These are phyloP conservation scores for Melanaphis sacchari DNA, from an alignment of 1,140 invertebrate genomes.

Conservation along the genomic window DNA sequence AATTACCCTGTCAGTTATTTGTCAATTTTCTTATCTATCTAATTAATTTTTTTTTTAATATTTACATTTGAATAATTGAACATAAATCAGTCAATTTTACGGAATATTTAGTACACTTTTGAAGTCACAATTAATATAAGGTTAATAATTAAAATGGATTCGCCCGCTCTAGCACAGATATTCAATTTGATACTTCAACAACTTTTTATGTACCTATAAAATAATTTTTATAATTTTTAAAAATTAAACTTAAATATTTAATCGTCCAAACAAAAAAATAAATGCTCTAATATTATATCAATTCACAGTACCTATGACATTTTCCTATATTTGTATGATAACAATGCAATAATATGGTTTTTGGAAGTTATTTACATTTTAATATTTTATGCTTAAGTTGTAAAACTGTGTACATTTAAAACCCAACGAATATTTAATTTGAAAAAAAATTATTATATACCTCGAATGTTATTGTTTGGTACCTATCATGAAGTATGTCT, in stretches of 20 bases:
- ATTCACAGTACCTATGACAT: not conserved
- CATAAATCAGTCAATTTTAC: not conserved
- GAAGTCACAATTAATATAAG: not conserved
- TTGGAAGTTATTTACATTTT: too few species aligned
- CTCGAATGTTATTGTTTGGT: not conserved
- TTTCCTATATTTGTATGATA: too few species aligned
- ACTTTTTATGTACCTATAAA: not conserved
- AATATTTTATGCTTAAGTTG: too few species aligned
- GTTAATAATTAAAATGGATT: not conserved
- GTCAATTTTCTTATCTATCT: not conserved
- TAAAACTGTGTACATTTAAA: too few species aligned
- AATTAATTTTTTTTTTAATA: not conserved
- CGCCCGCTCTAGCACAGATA: not conserved
- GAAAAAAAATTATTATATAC: not conserved
- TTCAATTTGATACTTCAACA: not conserved
- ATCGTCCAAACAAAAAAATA: not conserved
- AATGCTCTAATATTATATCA: not conserved
- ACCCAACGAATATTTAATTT: too few species aligned
- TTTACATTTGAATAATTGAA: not conserved
- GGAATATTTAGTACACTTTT: not conserved
- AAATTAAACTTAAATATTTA: not conserved
- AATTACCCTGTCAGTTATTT: not conserved
- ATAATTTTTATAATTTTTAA: not conserved
- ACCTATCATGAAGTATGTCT: not conserved
- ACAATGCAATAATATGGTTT: not conserved